Evolutionary conservation across 2,797 vertebrate species (phyloP).

Genomic region (Alfaro cultratus): DNA sequence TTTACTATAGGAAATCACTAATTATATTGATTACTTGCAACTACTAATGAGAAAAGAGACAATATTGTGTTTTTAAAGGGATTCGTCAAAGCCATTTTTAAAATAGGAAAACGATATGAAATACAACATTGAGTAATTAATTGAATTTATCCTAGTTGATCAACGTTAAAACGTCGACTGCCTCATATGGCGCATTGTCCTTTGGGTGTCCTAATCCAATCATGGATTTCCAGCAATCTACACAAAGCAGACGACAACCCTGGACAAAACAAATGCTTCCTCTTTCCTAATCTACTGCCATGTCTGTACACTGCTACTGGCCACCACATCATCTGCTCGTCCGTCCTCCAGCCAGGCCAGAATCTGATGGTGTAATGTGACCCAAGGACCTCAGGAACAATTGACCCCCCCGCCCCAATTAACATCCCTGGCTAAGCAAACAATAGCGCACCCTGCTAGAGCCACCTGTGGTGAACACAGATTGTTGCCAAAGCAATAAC

Average conservation of each 20-base stretch:
- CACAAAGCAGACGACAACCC: conserved; percentile 31
- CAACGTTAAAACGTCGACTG: conserved; percentile 33
- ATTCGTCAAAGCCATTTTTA: not conserved
- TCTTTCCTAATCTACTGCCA: conserved; percentile 32
- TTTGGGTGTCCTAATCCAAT: conserved; percentile 53
- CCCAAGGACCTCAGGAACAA: conserved; percentile 5
- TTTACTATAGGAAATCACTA: not conserved
- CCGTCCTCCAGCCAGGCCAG: conserved; percentile 17
- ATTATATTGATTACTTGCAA: not conserved
- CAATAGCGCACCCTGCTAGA: conserved; percentile 27
- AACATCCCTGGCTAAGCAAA: conserved; percentile 41
- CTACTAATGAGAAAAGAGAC: not conserved
- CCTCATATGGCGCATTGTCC: conserved; percentile 42
- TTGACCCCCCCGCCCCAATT: conserved; percentile 43
- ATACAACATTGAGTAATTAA: conserved; percentile 31
- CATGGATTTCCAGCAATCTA: conserved; percentile 33
- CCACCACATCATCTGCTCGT: conserved; percentile 18
- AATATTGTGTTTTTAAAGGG: not conserved
- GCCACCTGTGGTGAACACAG: conserved; percentile 23
- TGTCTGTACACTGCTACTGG: conserved; percentile 8
- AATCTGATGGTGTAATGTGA: conserved; percentile 30
- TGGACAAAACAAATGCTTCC: conserved; percentile 41
- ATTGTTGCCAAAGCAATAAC: conserved; percentile 42
- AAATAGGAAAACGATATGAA: not conserved
- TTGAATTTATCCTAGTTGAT: conserved; percentile 34